Percentiles rank a stretch among this genome's conserved stretches.
phyloP scores from a whole-genome alignment of 1,140 invertebrate species.

The Anthonomus grandis region DNA sequence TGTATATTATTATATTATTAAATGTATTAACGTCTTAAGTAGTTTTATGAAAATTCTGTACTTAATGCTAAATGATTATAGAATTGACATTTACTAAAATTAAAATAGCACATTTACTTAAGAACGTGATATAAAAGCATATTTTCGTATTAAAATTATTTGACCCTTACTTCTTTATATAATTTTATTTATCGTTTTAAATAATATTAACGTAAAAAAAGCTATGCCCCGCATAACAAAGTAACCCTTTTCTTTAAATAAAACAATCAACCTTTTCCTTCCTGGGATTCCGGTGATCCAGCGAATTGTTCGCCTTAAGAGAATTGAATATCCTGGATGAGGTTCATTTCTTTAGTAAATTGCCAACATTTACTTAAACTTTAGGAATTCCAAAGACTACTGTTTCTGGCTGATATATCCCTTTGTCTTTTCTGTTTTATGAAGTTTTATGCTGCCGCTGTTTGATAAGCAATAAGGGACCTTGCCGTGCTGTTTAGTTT shows the following conservation, averaged over 20 bases:
- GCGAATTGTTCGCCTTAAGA: constrained; percentile 22
- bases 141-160: too few relatives aligned
- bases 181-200: too few relatives aligned
- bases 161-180: too few relatives aligned
- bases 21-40: too few relatives aligned
- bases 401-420: constrained; percentile 41
- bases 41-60: too few relatives aligned
- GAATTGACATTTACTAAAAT: too few relatives aligned
- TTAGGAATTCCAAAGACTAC: constrained; percentile 38
- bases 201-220: too few relatives aligned
- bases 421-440: constrained; percentile 41
- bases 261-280: constrained; percentile 28
- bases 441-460: constrained; percentile 29
- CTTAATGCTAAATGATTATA: too few relatives aligned
- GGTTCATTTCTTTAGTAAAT: constrained; percentile 38
- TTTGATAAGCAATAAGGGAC: constrained; percentile 35
- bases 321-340: constrained; percentile 38
- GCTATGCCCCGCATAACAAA: too few relatives aligned
- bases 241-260: constrained; percentile 29
- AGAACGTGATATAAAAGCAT: too few relatives aligned
- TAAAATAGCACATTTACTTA: too few relatives aligned
- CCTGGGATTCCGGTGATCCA: constrained; percentile 18
- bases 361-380: constrained; percentile 42
- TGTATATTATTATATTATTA: too few relatives aligned
- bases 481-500: constrained; percentile 25